Base-by-base conservation (phyloP, 1,140 invertebrate genomes). In the Spodoptera frugiperda region DNA sequence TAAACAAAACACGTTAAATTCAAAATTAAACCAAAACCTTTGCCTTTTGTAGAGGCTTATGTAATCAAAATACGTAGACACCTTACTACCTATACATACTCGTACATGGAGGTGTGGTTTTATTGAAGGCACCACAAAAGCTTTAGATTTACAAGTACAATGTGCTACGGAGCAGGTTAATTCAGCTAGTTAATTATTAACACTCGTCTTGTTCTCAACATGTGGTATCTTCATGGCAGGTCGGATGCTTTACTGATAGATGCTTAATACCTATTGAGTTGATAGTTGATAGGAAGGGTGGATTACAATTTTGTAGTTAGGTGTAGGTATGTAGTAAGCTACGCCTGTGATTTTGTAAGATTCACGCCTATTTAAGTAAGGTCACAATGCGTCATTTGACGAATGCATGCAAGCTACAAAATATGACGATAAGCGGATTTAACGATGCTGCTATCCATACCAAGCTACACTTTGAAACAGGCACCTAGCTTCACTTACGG, bases 121-220 rank as follows among this genome's bases (percentile, higher is more conserved):
- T n/a, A 61, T 39, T 39, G 14, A 15, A 39, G 25, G 30, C 14
- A 2, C 57, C 57, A 39, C 54, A 57, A 57, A 57, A 57, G 11
- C 54, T 5, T 25, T 11, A n/a, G 53, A 55, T 12, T 12, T 30
- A 57, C 53, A 21, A 5, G 53, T 54, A 17, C 54, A 1, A 33
- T n/a, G 14, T 59, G 30, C 30, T 61, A 39, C n/a, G n/a, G 0
- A 17, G 25, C 15, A 3, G 57, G 57, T 61, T 57, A 61, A 61
- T 39, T 17, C 30, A 15, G n/a, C 14, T 39, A 33, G 39, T 61
- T 33, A 39, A 61, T 39, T 61, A 61, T 61, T 61, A 10, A 61
- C 30, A 9, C 30, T 17, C 14, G 14, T 3, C 30, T 61, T 11
- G 57, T 39, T 9, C 15, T 39, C n/a, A 39, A 61, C 33, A 9